Percentiles rank a stretch among this genome's conserved stretches.
Evolutionary conservation across 1,140 invertebrate genomes (phyloP).

Genomic region (Amphibalanus amphitrite): DNA sequence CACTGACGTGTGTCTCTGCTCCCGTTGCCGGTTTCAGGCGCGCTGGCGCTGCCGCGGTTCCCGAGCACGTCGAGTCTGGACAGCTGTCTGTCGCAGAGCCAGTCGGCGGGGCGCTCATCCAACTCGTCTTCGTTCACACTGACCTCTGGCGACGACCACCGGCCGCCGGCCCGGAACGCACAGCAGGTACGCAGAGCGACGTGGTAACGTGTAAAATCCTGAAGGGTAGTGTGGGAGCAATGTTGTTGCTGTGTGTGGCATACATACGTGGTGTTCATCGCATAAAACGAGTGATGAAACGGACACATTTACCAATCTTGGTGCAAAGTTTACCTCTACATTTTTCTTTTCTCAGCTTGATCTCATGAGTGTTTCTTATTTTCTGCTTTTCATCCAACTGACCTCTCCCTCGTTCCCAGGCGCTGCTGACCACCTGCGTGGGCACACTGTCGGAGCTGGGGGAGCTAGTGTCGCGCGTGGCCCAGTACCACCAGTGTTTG

Average conservation of each 20-base stretch:
- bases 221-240: no score
- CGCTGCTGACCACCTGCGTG: constrained; percentile 68
- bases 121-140: constrained; percentile 7
- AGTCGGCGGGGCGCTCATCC: not conserved
- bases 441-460: constrained; percentile 57
- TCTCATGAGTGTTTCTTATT: not conserved
- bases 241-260: no score
- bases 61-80: not conserved
- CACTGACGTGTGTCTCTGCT: no score
- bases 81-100: not conserved
- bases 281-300: no score
- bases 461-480: constrained; percentile 45
- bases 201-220: no score
- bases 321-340: no score
- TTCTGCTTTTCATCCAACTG: no score
- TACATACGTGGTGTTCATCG: no score
- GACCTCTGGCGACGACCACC: constrained; percentile 14
- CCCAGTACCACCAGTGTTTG: constrained; percentile 25
- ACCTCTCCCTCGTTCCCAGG: constrained; percentile 40
- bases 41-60: not conserved
- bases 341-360: not conserved
- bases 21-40: not conserved
- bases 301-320: no score
- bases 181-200: no score
- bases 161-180: constrained; percentile 9